A percentile compares a stretch with the other conserved stretches of the same genome.
Evolutionary conservation across 1,140 invertebrate species (phyloP).

Genomic region (Ips typographus): DNA sequence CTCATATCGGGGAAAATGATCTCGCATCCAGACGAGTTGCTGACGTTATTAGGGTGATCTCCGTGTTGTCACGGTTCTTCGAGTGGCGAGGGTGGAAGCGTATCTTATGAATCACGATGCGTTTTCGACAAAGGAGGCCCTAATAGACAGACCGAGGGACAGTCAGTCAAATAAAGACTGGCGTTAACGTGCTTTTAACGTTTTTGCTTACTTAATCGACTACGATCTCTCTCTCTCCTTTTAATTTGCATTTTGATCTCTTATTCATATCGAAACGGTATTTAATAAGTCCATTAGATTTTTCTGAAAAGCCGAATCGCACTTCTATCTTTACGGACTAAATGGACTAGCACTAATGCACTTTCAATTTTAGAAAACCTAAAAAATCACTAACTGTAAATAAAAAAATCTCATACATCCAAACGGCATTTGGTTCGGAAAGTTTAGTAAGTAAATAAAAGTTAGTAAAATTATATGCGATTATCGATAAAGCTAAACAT

Average conservation of each 20-base stretch:
- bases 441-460: no score
- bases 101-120: slow-evolving; percentile 35
- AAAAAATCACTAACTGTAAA: no score
- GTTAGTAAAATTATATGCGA: no score
- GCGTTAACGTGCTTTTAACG: slow-evolving; percentile 17
- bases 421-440: no score
- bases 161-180: slow-evolving; percentile 33
- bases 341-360: no score
- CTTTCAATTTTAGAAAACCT: no score
- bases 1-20: not conserved
- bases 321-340: no score
- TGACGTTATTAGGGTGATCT: slow-evolving; percentile 28
- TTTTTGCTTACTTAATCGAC: slow-evolving; percentile 30
- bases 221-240: not conserved
- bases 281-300: no score
- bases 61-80: slow-evolving; percentile 21
- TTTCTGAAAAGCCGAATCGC: no score
- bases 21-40: not conserved
- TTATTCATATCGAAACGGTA: no score
- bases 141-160: slow-evolving; percentile 30
- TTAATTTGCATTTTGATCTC: not conserved
- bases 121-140: slow-evolving; percentile 12
- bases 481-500: no score
- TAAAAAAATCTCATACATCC: no score
- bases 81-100: slow-evolving; percentile 25